phyloP scores from a whole-genome alignment of 2,113 vertebrate genomes.

The Cebus imitator region DNA sequence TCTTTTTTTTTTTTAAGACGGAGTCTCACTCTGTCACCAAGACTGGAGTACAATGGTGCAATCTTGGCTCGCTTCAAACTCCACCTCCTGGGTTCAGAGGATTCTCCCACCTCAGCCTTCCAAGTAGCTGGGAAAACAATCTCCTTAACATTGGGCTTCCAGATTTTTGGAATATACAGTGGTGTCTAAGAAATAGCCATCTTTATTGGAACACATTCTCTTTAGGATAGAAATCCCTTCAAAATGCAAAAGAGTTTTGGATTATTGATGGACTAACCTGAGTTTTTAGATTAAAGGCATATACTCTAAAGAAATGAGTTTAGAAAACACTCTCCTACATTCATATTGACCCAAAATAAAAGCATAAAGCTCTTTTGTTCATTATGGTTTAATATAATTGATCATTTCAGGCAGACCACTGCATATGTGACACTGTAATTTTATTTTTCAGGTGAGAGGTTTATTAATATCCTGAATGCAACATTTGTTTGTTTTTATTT shows the following conservation, averaged over 20 bases:
- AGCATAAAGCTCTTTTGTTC: not conserved
- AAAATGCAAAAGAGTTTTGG: not conserved
- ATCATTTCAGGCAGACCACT: not conserved
- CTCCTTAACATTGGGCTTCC: not conserved
- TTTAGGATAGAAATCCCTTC: not conserved
- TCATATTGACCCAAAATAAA: not conserved
- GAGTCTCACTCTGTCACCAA: too few species aligned
- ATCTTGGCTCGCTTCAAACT: too few species aligned
- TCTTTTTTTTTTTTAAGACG: not conserved
- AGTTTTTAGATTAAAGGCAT: conserved; percentile 16
- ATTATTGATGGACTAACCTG: not conserved
- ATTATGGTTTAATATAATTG: not conserved
- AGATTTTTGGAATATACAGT: not conserved
- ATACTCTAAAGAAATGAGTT: not conserved
- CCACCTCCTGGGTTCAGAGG: too few species aligned
- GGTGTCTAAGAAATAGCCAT: not conserved
- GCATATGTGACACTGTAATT: not conserved
- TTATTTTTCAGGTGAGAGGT: not conserved
- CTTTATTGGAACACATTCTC: not conserved
- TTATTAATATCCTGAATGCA: not conserved
- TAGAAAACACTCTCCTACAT: not conserved
- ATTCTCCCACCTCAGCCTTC: too few species aligned
- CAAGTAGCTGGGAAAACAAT: not conserved
- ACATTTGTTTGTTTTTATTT: not conserved
- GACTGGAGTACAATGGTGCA: too few species aligned